Base-by-base conservation (phyloP, 2,113 vertebrate species). In the Zosterops borbonicus region DNA sequence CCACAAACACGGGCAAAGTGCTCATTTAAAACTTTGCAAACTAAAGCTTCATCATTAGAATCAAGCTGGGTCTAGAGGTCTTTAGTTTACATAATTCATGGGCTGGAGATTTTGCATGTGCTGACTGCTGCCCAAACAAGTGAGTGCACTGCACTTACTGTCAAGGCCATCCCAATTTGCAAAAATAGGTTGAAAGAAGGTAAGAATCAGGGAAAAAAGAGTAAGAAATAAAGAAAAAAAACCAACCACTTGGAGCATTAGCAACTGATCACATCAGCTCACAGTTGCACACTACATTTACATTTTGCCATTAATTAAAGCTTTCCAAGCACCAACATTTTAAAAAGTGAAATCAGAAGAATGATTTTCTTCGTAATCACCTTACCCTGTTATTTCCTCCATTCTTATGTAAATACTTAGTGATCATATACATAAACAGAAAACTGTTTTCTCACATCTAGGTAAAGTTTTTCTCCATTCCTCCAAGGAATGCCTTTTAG, bases 41-140 rank as follows among this genome's bases (percentile, higher is more conserved):
- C 69, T 47, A 90, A 91, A 92, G 60, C 58, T 68, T 37, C 79
- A 81, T 55, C 78, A 56, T 53, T 73, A 87, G 69, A 83, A 79
- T 65, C 52, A 49, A 11, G 21, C 70, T 68, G 83, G 77, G 90
- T 76, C 83, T 86, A 78, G 92, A 92, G 88, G 79, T 87, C 87
- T 88, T 94, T 44, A 33, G 39, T 56, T 91, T 95, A 62, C 75
- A 95, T 89, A 94, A 95, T 92, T 95, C 83, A 95, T 78, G 56
- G 82, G 27, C 52, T 91, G 89, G 74, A 77, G 81, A 28, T 64
- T 69, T 79, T 62, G 74, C 56, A 50, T 74, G 63, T 70, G 75
- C 83, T 92, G 87, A 91, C 70, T 80, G 85, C 90, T 95, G 87
- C 90, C 73, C 87, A 94, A 83, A 94, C 65, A 86, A 94, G 56